Conservation (phyloP, 2,797 vertebrate genomes). For the Botia kubotai region DNA sequence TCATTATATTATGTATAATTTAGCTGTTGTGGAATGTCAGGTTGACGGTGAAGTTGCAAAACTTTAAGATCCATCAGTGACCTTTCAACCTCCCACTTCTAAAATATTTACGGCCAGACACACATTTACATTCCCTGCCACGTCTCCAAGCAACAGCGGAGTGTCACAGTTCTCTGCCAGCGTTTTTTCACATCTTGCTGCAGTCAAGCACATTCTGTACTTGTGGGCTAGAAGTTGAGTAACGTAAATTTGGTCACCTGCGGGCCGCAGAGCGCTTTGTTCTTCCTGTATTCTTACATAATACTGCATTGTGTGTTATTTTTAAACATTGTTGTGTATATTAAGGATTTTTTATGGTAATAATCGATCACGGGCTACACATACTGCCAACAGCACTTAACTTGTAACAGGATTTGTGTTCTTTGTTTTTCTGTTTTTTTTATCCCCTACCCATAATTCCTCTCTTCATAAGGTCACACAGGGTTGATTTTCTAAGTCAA, state of each 20-base stretch:
- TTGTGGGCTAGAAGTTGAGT: constrained; percentile 10
- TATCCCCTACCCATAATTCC: neutral
- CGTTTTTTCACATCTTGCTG: neutral
- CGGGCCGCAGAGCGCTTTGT: neutral
- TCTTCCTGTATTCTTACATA: neutral
- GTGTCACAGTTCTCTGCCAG: constrained; percentile 36
- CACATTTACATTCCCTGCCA: constrained; percentile 57
- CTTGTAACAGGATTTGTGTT: too few species aligned
- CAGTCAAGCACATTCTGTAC: neutral
- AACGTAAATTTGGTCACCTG: neutral
- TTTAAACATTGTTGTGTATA: neutral
- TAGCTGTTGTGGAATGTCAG: neutral
- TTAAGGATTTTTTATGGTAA: neutral
- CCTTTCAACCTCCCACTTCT: constrained; percentile 24
- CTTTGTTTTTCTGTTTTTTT: too few species aligned
- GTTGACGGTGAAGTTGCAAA: neutral
- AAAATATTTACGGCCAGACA: constrained; percentile 51
- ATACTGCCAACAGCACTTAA: neutral
- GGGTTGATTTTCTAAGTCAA: constrained; percentile 42
- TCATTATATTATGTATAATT: too few species aligned
- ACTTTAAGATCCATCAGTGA: too few species aligned
- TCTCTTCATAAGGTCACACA: constrained; percentile 17
- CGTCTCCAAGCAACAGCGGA: constrained; percentile 50
- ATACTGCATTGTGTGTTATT: neutral
- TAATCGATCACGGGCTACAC: neutral